Conservation (phyloP, 1,140 invertebrate species). For the Aleiodes sp. region DNA sequence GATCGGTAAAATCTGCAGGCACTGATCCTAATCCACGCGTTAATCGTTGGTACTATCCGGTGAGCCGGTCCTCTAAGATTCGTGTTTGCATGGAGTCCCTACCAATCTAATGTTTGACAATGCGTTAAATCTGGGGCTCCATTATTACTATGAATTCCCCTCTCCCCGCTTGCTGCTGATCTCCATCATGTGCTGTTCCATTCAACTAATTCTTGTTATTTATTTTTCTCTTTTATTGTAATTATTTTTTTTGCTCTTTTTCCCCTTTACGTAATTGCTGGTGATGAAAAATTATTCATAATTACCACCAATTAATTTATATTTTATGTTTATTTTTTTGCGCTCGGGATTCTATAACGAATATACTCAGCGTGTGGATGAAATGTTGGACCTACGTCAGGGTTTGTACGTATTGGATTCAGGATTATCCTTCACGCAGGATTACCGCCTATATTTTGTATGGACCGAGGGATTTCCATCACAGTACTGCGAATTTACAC, state of each 20-base stretch:
- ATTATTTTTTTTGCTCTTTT: no score
- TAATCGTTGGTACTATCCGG: slow-evolving; percentile 54
- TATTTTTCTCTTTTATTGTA: no score
- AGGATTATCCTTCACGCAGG: slow-evolving; percentile 43
- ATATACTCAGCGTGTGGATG: background rate
- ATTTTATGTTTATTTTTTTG: background rate
- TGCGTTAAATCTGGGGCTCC: slow-evolving; percentile 22
- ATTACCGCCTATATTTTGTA: slow-evolving; percentile 25
- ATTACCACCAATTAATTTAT: no score
- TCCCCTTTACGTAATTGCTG: no score
- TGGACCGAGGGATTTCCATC: slow-evolving; percentile 13
- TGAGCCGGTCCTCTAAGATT: slow-evolving; percentile 34
- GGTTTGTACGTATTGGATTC: slow-evolving; percentile 31
- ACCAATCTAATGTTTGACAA: slow-evolving; percentile 17
- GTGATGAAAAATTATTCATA: no score
- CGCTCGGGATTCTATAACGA: background rate
- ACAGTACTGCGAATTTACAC: background rate
- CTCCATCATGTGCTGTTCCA: background rate
- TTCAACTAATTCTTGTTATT: slow-evolving; percentile 4
- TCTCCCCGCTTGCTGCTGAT: background rate
- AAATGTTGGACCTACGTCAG: slow-evolving; percentile 28
- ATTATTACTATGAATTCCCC: background rate
- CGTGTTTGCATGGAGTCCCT: slow-evolving; percentile 20
- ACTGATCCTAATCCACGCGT: slow-evolving; percentile 61
- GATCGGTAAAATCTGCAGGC: slow-evolving; percentile 21